phyloP scores from a whole-genome alignment of 2,888 invertebrate species.

The Zaprionus bogoriensis region DNA sequence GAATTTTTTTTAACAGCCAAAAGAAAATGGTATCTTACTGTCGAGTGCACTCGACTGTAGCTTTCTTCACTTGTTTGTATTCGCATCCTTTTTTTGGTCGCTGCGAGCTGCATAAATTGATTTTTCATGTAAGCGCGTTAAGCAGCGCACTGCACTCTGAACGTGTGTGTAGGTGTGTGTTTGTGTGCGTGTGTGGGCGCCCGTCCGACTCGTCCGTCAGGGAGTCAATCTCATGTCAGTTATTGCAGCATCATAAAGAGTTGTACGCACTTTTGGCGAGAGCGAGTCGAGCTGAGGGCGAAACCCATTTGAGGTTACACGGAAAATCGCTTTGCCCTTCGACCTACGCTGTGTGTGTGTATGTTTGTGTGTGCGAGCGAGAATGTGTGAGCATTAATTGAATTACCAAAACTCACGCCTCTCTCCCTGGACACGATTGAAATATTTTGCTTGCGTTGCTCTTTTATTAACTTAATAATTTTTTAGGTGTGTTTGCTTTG shows the following conservation, averaged over 20 bases:
- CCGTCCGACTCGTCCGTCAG: too few species aligned
- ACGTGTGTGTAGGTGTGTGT: constrained; percentile 10
- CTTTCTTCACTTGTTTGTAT: too few species aligned
- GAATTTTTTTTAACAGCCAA: too few species aligned
- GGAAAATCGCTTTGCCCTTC: constrained; percentile 61
- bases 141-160: constrained; percentile 33
- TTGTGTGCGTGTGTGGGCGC: neutral
- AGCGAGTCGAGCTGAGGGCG: constrained; percentile 6
- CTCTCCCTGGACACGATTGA: neutral
- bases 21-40: too few species aligned
- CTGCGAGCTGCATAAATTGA: constrained; percentile 53
- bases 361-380: neutral
- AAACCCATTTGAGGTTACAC: constrained; percentile 49
- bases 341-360: constrained; percentile 8
- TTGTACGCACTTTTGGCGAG: constrained; percentile 15
- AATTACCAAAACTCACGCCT: constrained; percentile 24
- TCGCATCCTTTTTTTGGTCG: constrained; percentile 11
- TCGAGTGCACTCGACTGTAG: too few species aligned
- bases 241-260: constrained; percentile 62
- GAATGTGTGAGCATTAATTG: constrained; percentile 31
- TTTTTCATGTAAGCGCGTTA: constrained; percentile 73
- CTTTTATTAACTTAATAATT: constrained; percentile 24
- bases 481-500: constrained; percentile 17
- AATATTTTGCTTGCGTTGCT: constrained; percentile 5
- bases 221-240: constrained; percentile 47